Percentiles rank a stretch among this genome's conserved stretches.
These are phyloP conservation scores for Mormyrops attenuatus DNA, from an alignment of 2,797 vertebrate species.

Conservation along the genomic window DNA sequence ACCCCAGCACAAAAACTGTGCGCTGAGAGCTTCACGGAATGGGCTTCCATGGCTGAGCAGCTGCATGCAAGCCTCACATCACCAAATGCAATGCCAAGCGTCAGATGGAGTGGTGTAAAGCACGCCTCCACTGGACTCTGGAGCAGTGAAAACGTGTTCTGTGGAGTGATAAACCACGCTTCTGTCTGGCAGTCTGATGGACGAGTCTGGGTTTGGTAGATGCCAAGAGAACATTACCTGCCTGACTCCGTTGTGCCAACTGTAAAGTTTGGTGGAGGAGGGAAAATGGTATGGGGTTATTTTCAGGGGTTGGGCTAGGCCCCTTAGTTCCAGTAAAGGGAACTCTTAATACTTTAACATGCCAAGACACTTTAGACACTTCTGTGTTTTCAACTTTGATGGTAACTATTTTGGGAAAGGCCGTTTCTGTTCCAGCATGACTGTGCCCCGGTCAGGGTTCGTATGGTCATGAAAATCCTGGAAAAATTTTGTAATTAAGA, in stretches of 20 bases:
- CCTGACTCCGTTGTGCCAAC: background rate
- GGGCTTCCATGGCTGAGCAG: background rate
- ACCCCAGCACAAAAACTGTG: background rate
- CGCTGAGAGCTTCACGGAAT: background rate
- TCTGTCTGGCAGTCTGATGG: background rate
- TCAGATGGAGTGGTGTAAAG: background rate
- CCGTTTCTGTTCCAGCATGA: background rate
- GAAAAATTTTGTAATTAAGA: background rate
- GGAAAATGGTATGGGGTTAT: background rate
- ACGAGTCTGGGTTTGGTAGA: background rate
- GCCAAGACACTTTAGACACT: background rate
- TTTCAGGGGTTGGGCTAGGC: background rate
- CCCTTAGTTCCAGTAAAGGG: background rate
- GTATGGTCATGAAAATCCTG: background rate
- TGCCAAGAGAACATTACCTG: background rate
- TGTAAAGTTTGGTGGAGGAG: background rate
- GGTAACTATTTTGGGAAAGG: background rate
- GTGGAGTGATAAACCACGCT: background rate
- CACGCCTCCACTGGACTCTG: background rate
- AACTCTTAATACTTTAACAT: background rate
- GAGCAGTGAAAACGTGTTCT: background rate
- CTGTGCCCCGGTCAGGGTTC: background rate
- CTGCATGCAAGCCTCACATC: background rate
- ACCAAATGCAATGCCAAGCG: background rate
- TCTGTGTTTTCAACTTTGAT: background rate